Conservation (phyloP, 2,888 invertebrate species). For the Cerastis leucographa region DNA sequence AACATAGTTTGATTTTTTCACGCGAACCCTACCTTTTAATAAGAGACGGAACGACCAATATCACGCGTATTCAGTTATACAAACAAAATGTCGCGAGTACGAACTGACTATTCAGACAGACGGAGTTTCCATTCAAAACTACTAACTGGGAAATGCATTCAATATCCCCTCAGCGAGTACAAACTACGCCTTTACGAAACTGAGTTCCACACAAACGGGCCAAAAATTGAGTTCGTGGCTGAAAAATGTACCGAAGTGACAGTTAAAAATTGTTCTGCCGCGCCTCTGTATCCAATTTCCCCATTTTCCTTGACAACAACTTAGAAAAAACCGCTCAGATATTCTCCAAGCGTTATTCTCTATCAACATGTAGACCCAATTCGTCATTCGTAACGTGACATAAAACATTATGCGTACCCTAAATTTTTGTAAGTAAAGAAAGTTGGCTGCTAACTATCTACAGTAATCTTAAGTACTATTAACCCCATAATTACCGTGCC, state of each 20-base stretch:
- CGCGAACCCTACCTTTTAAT: not conserved
- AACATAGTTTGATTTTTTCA: not conserved
- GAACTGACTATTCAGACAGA: conserved; percentile 6
- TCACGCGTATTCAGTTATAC: conserved; percentile 8
- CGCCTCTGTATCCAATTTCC: conserved; percentile 33
- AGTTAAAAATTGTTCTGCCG: conserved; percentile 38
- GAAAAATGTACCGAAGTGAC: conserved; percentile 47
- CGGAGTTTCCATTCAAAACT: conserved; percentile 32
- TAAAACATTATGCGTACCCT: conserved; percentile 30
- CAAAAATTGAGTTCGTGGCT: conserved; percentile 44
- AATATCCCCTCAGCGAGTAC: conserved; percentile 24
- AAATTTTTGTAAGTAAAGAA: conserved; percentile 28
- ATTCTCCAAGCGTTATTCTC: not conserved
- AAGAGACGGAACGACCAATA: conserved; percentile 27
- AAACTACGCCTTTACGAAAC: conserved; percentile 14
- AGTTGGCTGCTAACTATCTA: conserved; percentile 38
- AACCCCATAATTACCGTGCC: conserved; percentile 31
- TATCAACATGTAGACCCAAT: conserved; percentile 29
- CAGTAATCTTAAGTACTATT: conserved; percentile 31
- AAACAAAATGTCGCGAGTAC: conserved; percentile 20
- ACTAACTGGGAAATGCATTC: conserved; percentile 2
- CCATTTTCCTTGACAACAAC: conserved; percentile 12
- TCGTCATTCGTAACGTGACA: conserved; percentile 34
- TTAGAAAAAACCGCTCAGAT: conserved; percentile 7
- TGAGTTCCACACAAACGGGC: conserved; percentile 31